Evolutionary conservation across 1,140 invertebrate species (phyloP), one percentile per base, ranked within the genome.

Genomic region (Drosophila pandora): DNA sequence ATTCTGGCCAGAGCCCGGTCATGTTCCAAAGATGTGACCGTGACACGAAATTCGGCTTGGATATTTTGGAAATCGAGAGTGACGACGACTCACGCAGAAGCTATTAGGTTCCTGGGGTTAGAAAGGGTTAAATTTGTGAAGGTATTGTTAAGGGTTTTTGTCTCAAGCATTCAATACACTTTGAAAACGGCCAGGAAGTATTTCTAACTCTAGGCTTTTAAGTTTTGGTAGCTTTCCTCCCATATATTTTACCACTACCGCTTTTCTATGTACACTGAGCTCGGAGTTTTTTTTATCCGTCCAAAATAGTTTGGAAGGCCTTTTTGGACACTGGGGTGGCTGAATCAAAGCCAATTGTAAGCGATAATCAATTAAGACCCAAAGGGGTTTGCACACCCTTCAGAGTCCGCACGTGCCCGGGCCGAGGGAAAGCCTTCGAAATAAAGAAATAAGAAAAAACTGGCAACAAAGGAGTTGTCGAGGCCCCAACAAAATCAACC

Each of bases 281-380:
- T 7, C 5, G 25, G 7, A 4, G 5, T 5, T 6, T 28, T 28
- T 28, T 28, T 28, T 28, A 47, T 17, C 43, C 9, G 10, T 37
- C 17, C 17, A 17, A 73, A 81, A 85, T 81, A 85, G 82, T 85
- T 68, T 34, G 9, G 2, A 21, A 13, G 49, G 43, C 65, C 45
- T 47, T 75, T 30, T 58, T 47, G 54, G 22, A 60, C 21, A 57
- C n/a, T 30, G 23, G 22, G 45, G 37, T 12, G n/a, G 43, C 34
- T 50, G 37, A 48, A 61, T 62, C 61, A 39, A 39, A 50, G 56
- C 67, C 56, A 77, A 62, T 57, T 23, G 57, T 53, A 65, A 62
- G 60, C 67, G 73, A 81, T 81, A 69, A 85, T 84, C 78, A 85
- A 84, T 84, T 84, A 84, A 77, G 78, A 74, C 76, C 80, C 67